Base-by-base conservation (phyloP, 1,140 invertebrate genomes). In the Temnothorax longispinosus region DNA sequence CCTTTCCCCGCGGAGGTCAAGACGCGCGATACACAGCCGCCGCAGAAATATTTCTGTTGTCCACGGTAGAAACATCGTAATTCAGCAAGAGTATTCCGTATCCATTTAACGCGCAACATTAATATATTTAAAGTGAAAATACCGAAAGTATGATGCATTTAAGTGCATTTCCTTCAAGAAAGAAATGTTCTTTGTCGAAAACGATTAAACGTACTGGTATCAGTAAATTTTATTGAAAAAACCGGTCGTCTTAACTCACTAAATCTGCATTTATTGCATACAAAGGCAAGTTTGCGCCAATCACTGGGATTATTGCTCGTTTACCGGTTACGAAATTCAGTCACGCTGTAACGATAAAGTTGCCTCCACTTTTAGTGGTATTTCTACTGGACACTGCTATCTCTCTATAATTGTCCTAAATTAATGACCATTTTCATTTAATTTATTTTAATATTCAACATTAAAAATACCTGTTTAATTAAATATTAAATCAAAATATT, bases 21-120 rank as follows among this genome's bases (percentile, higher is more conserved):
- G 21, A 15, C 47, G 50, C 50, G 64, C 38, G 15, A 81, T 81
- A 82, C 13, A 27, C 13, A 27, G 47, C 47, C 38, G 21, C 18
- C 18, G 35, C 41, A 21, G 38, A 82, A 60, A 82, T 74, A 82
- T 82, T 47, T 74, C 67, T 60, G 27, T 82, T 52, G 41, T 72
- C 13, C 18, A 18, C 69, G 54, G 4, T 60, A 44, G 41, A 82
- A 60, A 82, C 27, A 27, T 58, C 78, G 41, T 82, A 82, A 82
- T 74, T 82, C 52, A 72, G 11, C 27, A 7, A n/a, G 1, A 0
- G 21, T 47, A 82, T 69, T 80, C 8, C 38, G 35, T 58, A 58
- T 35, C 3, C 52, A 27, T 60, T 32, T 35, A 21, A 10, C 6
- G 13, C 15, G 18, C 13, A 52, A 52, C 11, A 7, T 44, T 74